Evolutionary conservation across 2,797 vertebrate genomes (phyloP).

Genomic region (Gila robusta): DNA sequence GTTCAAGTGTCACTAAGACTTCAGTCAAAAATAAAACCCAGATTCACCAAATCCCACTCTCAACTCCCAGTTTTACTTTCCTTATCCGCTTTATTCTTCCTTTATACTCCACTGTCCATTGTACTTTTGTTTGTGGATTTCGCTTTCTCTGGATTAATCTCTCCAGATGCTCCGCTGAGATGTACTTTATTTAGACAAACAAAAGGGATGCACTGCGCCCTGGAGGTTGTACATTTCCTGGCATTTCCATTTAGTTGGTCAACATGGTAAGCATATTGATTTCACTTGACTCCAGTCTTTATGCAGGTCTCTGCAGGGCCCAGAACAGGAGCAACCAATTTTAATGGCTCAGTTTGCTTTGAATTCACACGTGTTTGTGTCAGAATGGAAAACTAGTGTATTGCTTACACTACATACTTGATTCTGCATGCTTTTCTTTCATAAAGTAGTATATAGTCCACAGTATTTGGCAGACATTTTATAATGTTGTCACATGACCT

Average conservation of each 20-base stretch:
- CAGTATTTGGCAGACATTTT: not conserved
- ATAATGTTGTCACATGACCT: not conserved
- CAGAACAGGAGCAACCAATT: slow-evolving; percentile 9
- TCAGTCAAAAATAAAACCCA: not conserved
- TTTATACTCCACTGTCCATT: slow-evolving; percentile 8
- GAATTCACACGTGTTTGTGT: slow-evolving; percentile 39
- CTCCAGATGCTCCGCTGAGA: slow-evolving; percentile 63
- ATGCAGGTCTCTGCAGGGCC: slow-evolving; percentile 56
- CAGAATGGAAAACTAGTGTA: not conserved
- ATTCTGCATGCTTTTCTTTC: not conserved
- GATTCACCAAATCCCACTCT: not conserved
- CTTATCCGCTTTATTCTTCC: not conserved
- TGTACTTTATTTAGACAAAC: slow-evolving; percentile 70
- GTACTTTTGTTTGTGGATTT: slow-evolving; percentile 61
- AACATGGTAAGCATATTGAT: slow-evolving; percentile 68
- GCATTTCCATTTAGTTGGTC: slow-evolving; percentile 79
- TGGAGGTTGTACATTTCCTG: slow-evolving; percentile 57
- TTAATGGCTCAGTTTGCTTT: slow-evolving; percentile 56
- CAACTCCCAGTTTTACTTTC: not conserved
- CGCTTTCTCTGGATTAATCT: slow-evolving; percentile 64
- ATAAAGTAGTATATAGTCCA: not conserved
- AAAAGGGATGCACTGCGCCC: slow-evolving; percentile 70
- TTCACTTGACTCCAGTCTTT: slow-evolving; percentile 73
- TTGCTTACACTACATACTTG: not conserved
- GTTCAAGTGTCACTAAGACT: slow-evolving; percentile 1